These are phyloP conservation scores for Pocillopora verrucosa DNA, from an alignment of 64 coral and sea anemone species.

Conservation along the genomic window DNA sequence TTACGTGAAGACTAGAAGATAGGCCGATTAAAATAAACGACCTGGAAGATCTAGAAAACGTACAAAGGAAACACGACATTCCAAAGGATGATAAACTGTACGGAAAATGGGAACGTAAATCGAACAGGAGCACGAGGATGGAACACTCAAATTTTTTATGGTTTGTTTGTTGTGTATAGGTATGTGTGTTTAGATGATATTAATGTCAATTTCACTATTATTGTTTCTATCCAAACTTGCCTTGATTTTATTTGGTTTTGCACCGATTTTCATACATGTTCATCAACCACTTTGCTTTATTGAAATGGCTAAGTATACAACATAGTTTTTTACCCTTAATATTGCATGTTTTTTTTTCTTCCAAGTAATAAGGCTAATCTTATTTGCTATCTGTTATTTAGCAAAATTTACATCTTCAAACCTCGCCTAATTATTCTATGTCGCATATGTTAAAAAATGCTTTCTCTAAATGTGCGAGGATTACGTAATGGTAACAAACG, in stretches of 20 bases:
- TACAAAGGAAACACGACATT: too few relatives aligned
- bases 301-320: neutral
- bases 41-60: constrained; percentile 14
- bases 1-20: constrained; percentile 17
- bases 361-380: neutral
- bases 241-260: neutral
- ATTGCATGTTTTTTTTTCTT: too few relatives aligned
- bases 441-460: neutral
- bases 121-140: constrained; percentile 7
- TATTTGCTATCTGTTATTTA: neutral
- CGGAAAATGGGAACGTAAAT: neutral
- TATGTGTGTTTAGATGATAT: constrained; percentile 7
- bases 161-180: neutral
- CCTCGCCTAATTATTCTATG: neutral
- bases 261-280: neutral
- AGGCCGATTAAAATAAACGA: constrained; percentile 15
- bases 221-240: neutral
- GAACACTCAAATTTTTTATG: neutral
- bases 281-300: neutral
- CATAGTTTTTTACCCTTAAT: neutral
- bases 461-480: constrained; percentile 3
- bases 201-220: neutral
- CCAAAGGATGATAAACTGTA: constrained; percentile 1
- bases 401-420: neutral
- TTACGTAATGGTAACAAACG: neutral